Evolutionary conservation across 2,113 vertebrate genomes (phyloP), one percentile per base, ranked within the genome.

Genomic region (Lycaon pictus): DNA sequence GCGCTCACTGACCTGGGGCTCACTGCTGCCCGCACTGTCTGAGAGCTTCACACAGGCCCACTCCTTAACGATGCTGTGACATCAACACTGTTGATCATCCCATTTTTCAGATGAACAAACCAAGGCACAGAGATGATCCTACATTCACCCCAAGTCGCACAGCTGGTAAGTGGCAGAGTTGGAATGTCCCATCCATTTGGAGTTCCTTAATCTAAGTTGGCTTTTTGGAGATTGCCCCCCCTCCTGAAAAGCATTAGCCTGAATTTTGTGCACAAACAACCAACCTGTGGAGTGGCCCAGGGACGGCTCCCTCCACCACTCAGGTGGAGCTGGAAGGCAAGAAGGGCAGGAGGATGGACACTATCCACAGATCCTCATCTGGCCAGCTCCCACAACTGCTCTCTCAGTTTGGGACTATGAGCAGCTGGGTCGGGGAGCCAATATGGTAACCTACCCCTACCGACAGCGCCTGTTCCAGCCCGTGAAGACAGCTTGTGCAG

Each of bases 401-500:
- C 6, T 86, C 6, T 86, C 5, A 5, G 32, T 16, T 72, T 20
- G 37, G 67, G 11, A 5, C 25, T 37, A 8, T 7, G 29, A 12
- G 1, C 53, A 2, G 29, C 29, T 72, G 27, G 27, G 23, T 60
- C 91, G 2, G 43, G 58, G 55, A 92, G 56, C 23, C 29, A 25
- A 65, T 12, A 43, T 35, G 25, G 65, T 43, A 88, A 51, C 3
- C 7, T n/a, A 9, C n/a, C 10, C 8, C 71, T 32, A 3, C 5
- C 10, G 37, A 55, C 5, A 48, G 19, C 11, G 53, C 32, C 32
- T 29, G 11, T 27, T 20, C 22, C 23, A 32, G 5, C 27, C 58
- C 0, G 0, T n/a, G 32, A 51, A 16, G 53, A 60, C 8, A 4
- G 9, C 35, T 3, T 7, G 23, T 7, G 4, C 22, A 51, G 67